These are phyloP conservation scores for Empis stercorea DNA, from an alignment of 2,888 invertebrate species.

Conservation along the genomic window DNA sequence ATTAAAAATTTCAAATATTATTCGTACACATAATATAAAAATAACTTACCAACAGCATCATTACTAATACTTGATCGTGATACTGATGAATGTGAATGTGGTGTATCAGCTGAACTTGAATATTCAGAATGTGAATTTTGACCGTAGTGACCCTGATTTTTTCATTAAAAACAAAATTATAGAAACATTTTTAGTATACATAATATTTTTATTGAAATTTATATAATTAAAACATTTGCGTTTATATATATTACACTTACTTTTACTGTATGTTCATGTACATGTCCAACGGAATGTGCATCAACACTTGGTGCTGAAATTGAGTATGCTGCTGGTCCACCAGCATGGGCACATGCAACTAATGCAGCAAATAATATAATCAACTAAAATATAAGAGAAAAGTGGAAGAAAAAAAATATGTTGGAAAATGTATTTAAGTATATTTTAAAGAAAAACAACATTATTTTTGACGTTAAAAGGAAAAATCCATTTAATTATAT, in stretches of 20 bases:
- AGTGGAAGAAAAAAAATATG: neutral
- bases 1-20: too few species aligned
- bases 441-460: too few species aligned
- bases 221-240: too few species aligned
- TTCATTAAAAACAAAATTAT: neutral
- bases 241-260: slow-evolving; percentile 11
- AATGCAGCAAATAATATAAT: slow-evolving; percentile 28
- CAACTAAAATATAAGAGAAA: slow-evolving; percentile 18
- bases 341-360: slow-evolving; percentile 30
- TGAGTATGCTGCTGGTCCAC: slow-evolving; percentile 35
- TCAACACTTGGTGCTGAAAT: slow-evolving; percentile 34
- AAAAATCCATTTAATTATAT: too few species aligned
- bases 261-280: slow-evolving; percentile 35
- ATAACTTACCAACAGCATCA: slow-evolving; percentile 22
- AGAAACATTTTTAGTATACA: neutral
- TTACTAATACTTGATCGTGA: slow-evolving; percentile 34
- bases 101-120: slow-evolving; percentile 33
- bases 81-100: slow-evolving; percentile 34
- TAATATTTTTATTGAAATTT: too few species aligned
- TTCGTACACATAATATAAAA: neutral
- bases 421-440: neutral
- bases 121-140: slow-evolving; percentile 36
- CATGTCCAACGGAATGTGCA: slow-evolving; percentile 32
- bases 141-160: slow-evolving; percentile 34
- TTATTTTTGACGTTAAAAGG: too few species aligned